A percentile compares a stretch with the other conserved stretches of the same genome.
phyloP scores from a whole-genome alignment of 2,113 vertebrate genomes.

The Xerus inauris region DNA sequence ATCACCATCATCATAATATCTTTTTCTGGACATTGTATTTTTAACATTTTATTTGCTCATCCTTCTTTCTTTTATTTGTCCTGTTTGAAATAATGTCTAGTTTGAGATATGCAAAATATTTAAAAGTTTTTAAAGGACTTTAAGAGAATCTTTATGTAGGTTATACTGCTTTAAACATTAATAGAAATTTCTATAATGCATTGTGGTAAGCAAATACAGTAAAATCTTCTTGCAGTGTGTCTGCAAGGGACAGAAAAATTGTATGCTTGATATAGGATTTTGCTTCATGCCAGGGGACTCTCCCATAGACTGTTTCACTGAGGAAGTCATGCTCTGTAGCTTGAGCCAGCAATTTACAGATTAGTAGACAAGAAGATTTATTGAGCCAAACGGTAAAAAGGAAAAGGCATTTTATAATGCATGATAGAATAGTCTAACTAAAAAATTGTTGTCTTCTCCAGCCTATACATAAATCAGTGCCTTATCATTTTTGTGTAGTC shows the following conservation, averaged over 20 bases:
- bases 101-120: neutral
- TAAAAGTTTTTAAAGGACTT: neutral
- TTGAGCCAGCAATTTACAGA: slow-evolving; percentile 62
- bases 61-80: neutral
- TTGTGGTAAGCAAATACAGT: neutral
- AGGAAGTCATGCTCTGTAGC: slow-evolving; percentile 52
- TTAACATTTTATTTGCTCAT: neutral
- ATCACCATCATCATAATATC: neutral
- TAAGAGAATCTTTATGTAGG: neutral
- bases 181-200: neutral
- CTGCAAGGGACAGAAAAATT: slow-evolving; percentile 29
- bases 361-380: slow-evolving; percentile 74
- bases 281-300: neutral
- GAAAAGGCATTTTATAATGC: slow-evolving; percentile 58
- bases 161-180: slow-evolving; percentile 28
- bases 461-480: slow-evolving; percentile 68
- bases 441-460: slow-evolving; percentile 57
- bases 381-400: slow-evolving; percentile 66
- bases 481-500: slow-evolving; percentile 74
- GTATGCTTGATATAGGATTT: neutral
- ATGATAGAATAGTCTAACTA: slow-evolving; percentile 63
- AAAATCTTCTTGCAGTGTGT: neutral
- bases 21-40: slow-evolving; percentile 41
- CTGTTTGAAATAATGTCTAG: neutral
- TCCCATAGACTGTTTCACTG: slow-evolving; percentile 41